Evolutionary conservation across 2,113 vertebrate genomes (phyloP).

Genomic region (Typhlomys cinereus): DNA sequence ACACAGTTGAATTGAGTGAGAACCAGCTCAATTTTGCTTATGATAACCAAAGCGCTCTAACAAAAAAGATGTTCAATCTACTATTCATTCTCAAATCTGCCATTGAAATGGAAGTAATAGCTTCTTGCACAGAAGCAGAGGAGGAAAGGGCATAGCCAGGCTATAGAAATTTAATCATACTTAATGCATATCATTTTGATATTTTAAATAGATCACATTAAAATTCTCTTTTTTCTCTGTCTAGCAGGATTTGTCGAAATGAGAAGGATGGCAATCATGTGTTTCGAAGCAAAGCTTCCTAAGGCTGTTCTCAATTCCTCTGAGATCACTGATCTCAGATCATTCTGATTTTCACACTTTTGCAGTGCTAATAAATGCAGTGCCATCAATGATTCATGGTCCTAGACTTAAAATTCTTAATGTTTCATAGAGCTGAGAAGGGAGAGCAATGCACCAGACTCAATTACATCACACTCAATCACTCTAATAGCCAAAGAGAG

Average conservation of each 20-base stretch:
- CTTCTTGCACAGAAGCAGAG: constrained; percentile 24
- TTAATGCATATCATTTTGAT: constrained; percentile 36
- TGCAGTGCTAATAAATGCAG: not conserved
- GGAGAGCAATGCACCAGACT: not conserved
- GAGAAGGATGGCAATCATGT: not conserved
- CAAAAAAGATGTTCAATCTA: constrained; percentile 53
- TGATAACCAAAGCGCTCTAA: constrained; percentile 50
- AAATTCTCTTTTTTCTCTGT: constrained; percentile 9
- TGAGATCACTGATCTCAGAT: constrained; percentile 22
- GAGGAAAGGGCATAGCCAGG: not conserved
- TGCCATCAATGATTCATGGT: constrained; percentile 13
- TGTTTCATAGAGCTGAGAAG: not conserved
- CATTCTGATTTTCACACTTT: not conserved
- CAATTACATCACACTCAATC: constrained; percentile 11
- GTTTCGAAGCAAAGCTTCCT: constrained; percentile 46
- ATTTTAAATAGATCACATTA: constrained; percentile 25
- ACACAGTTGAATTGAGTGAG: constrained; percentile 45
- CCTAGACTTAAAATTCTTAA: not conserved
- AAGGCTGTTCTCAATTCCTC: constrained; percentile 40
- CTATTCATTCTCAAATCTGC: constrained; percentile 9
- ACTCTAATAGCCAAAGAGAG: not conserved
- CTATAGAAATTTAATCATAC: constrained; percentile 6
- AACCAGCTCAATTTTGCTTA: constrained; percentile 39
- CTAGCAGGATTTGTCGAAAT: constrained; percentile 22
- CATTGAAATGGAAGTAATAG: constrained; percentile 47